Evolutionary conservation across 2,888 invertebrate genomes (phyloP).

Genomic region (Mesorhabditis spiculigera): DNA sequence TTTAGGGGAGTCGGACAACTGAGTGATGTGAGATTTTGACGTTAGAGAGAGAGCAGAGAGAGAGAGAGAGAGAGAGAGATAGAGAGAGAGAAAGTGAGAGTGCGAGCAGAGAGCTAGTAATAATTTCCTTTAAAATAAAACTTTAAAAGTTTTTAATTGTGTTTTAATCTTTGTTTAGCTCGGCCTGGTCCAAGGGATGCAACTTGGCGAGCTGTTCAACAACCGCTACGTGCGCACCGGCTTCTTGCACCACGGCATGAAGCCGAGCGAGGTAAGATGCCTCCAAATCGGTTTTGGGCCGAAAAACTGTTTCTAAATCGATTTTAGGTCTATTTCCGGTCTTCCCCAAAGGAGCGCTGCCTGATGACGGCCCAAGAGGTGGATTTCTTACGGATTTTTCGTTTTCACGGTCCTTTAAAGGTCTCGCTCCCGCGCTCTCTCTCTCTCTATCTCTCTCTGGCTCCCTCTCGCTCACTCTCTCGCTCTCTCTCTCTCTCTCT

Average conservation of each 20-base stretch:
- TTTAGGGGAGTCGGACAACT: constrained; percentile 30
- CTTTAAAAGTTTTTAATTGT: background rate
- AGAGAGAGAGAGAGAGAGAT: no score
- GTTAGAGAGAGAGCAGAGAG: no score
- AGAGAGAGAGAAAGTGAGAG: no score
- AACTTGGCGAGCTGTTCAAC: constrained; percentile 20
- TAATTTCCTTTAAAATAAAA: background rate
- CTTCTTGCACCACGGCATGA: constrained; percentile 21
- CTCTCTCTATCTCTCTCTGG: no score
- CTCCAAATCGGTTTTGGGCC: background rate
- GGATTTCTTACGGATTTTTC: background rate
- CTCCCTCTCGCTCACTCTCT: no score
- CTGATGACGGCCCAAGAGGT: constrained; percentile 24
- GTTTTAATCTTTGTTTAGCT: constrained; percentile 18
- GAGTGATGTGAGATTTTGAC: constrained; percentile 25
- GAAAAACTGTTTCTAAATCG: constrained; percentile 5
- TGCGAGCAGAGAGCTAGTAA: no score
- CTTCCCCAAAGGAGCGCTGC: constrained; percentile 23
- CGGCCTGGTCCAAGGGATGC: constrained; percentile 22
- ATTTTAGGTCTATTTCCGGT: constrained; percentile 23
- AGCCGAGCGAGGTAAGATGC: constrained; percentile 18
- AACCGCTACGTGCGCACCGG: constrained; percentile 19
- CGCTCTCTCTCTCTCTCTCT: no score
- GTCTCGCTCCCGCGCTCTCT: no score
- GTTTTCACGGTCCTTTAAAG: background rate